These are phyloP conservation scores for Amyelois transitella DNA, from an alignment of 1,140 invertebrate genomes.

Conservation along the genomic window DNA sequence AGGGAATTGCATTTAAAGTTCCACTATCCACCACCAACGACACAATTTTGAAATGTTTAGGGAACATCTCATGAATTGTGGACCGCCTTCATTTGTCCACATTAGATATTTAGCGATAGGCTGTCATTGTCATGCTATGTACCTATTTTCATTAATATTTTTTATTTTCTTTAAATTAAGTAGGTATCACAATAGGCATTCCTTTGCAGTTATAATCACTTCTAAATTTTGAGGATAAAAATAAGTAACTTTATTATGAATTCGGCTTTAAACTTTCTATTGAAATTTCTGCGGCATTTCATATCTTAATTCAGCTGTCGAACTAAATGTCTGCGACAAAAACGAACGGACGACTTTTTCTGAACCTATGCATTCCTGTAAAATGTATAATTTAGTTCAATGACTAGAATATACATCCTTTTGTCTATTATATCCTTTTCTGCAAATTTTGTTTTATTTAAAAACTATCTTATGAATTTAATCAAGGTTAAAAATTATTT, in stretches of 20 bases:
- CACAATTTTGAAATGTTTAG: constrained; percentile 31
- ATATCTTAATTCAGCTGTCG: background rate
- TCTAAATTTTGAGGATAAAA: too few species aligned
- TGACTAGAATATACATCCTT: background rate
- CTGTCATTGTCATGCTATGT: background rate
- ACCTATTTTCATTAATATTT: background rate
- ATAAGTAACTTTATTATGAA: too few species aligned
- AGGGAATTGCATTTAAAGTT: constrained; percentile 14
- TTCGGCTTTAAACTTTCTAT: too few species aligned
- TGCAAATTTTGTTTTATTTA: too few species aligned
- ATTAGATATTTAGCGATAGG: background rate
- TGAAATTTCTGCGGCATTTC: too few species aligned
- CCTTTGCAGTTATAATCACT: background rate
- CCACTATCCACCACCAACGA: constrained; percentile 19
- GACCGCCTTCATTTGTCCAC: background rate
- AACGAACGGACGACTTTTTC: constrained; percentile 26
- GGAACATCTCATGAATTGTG: constrained; percentile 30
- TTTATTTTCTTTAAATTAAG: background rate
- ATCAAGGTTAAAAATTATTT: background rate
- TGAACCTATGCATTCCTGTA: constrained; percentile 15
- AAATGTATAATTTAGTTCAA: background rate
- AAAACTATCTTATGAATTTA: background rate
- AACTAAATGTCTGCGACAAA: constrained; percentile 14
- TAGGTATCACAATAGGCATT: too few species aligned
- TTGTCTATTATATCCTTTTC: background rate